Base-by-base conservation (phyloP, 2,113 vertebrate genomes). In the Pollachius pollachius region DNA sequence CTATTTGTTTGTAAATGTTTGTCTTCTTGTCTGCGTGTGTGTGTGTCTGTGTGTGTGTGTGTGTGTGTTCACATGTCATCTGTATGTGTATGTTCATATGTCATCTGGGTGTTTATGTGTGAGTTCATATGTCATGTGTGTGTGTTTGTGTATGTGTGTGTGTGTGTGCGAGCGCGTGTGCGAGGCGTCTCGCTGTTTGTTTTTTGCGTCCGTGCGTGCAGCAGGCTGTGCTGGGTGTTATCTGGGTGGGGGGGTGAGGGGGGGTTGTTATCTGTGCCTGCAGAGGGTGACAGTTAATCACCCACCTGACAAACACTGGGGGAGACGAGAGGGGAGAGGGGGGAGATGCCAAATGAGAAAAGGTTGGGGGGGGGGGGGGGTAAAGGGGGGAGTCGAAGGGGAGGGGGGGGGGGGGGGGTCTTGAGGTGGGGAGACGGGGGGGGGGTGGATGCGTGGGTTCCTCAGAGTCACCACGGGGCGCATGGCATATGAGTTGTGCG, bases 211-310 rank as follows among this genome's bases (percentile, higher is more conserved):
- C 85, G 82, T 78, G 88, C 85, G 81, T 82, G 84, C 87, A 90
- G 80, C 87, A 82, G 85, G 81, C 87, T 86, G 80, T 89, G 87
- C 85, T 9, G 37, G 37, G 15, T 56, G 15, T 56, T 56, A n/a
- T 56, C 54, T 56, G 1, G 3, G 54, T 56, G 17, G 54, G 17
- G 54, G 54, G 54, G 54, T 4, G 17, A 56, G 54, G 15, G 15
- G 13, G 82, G 85, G 89, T 83, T 89, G 87, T 90, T 90, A 90
- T 91, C 89, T 90, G 83, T 85, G 83, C 88, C 84, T 90, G 89
- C 85, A 78, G 89, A 91, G 88, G 85, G 83, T 92, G 91, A 91
- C 89, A 90, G 89, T 87, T 92, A 92, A 91, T 92, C 89, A 91
- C 91, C 86, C 81, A 80, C 83, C 86, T 91, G 89, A 91, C 89